Base-by-base conservation (phyloP, 2,888 invertebrate genomes). In the Antitype chi region DNA sequence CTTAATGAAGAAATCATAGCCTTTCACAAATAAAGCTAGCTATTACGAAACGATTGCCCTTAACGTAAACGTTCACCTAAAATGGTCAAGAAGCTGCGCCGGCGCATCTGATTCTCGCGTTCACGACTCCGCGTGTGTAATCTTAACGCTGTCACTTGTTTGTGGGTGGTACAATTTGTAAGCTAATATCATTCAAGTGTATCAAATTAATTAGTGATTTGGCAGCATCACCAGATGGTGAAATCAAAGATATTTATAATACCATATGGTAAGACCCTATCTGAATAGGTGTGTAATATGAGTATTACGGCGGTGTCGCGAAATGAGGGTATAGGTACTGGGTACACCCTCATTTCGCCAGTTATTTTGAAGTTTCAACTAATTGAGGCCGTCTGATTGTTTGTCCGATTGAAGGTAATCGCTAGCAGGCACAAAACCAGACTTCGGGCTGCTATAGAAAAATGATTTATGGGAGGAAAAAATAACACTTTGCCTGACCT, bases 51-150 rank as follows among this genome's bases (percentile, higher is more conserved):
- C 70, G 23, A 43, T 32, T 87, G 86, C 86, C 89, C 89, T 86
- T 88, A 88, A 78, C 66, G 82, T 81, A 76, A 88, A 64, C 86
- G 81, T 79, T 87, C 82, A 82, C 89, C 85, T 74, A 81, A 89
- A 88, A 89, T 85, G 91, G 90, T 70, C 86, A 86, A 87, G 79
- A 79, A 85, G 87, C 84, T 86, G 89, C 87, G 85, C 86, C 49
- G 68, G 86, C 86, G 88, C 90, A 89, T 89, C 89, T 80, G 88
- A 88, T 85, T 87, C 89, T 86, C 76, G 86, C 85, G 82, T 87
- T 88, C 87, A 89, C 89, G 78, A 85, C 73, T 79, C 15, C 71
- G 85, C 73, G 84, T 85, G 83, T 81, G 89, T 87, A 89, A 89
- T 86, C 78, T 80, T 82, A 78, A 67, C 69, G 82, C 83, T 87